Percentiles rank a stretch among this genome's conserved stretches.
These are phyloP conservation scores for Paracyclopina nana DNA, from an alignment of 1,140 invertebrate genomes.

Conservation along the genomic window DNA sequence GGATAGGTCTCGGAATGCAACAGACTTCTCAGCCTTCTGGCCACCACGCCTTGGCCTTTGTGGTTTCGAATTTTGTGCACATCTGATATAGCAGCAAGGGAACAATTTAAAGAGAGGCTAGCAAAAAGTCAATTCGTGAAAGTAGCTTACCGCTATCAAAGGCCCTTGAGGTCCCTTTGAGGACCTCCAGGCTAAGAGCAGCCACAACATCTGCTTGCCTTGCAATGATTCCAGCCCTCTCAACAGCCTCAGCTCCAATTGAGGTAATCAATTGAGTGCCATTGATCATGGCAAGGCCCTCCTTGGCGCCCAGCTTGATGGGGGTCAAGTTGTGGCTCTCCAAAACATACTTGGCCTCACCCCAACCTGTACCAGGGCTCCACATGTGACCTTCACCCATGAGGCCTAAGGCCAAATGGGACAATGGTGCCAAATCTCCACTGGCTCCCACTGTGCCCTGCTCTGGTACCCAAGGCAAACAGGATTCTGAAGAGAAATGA, in stretches of 20 bases:
- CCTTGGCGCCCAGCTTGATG: constrained; percentile 41
- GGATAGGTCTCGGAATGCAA: constrained; percentile 44
- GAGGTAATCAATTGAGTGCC: constrained; percentile 52
- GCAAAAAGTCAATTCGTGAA: background rate
- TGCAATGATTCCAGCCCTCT: constrained; percentile 38
- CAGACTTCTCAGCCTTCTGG: constrained; percentile 37
- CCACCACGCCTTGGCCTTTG: constrained; percentile 42
- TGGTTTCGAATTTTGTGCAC: constrained; percentile 45
- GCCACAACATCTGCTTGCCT: constrained; percentile 49
- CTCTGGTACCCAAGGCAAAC: constrained; percentile 49
- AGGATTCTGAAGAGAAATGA: constrained; percentile 32
- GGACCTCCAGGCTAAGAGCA: constrained; percentile 44
- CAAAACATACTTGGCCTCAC: constrained; percentile 40
- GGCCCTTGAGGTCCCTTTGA: constrained; percentile 47
- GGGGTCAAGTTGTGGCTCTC: constrained; percentile 37
- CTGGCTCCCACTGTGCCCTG: constrained; percentile 52
- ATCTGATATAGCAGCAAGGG: constrained; percentile 27
- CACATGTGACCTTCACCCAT: constrained; percentile 60
- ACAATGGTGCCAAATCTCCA: constrained; percentile 46
- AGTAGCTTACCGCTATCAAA: constrained; percentile 38
- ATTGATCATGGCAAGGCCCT: constrained; percentile 50
- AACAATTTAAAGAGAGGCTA: background rate
- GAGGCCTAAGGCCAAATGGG: constrained; percentile 45
- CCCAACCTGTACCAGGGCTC: constrained; percentile 48
- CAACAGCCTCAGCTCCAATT: constrained; percentile 43